Conservation (phyloP, 1,140 invertebrate genomes). For the Agraylea sexmaculata region DNA sequence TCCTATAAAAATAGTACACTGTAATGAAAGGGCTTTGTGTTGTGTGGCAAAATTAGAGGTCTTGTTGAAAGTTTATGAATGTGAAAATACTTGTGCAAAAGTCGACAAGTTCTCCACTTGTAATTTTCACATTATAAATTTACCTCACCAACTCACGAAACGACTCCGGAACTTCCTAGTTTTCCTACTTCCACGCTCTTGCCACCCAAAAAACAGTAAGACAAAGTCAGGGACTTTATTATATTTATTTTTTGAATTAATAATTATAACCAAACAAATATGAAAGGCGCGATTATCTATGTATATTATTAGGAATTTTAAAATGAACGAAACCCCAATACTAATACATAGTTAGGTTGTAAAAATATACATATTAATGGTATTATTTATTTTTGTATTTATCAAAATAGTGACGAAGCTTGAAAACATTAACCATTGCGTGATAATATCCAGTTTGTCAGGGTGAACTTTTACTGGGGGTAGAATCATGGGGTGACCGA, state of each 20-base stretch:
- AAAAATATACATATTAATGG: not conserved
- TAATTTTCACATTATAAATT: conserved; percentile 19
- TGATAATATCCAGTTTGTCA: too few species aligned
- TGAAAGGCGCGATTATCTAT: not conserved
- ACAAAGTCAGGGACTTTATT: not conserved
- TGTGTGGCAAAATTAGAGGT: conserved; percentile 7
- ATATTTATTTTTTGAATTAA: not conserved
- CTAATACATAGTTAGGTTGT: not conserved
- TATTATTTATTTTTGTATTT: too few species aligned
- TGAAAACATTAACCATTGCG: too few species aligned
- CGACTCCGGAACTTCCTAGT: conserved; percentile 16
- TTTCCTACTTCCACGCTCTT: conserved; percentile 6
- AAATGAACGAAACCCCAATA: not conserved
- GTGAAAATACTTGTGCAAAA: conserved; percentile 2
- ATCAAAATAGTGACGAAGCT: too few species aligned
- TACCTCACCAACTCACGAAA: conserved; percentile 9
- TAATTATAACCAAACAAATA: not conserved
- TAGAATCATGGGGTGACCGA: too few species aligned
- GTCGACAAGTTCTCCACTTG: conserved; percentile 15
- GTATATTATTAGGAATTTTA: not conserved
- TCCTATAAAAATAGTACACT: not conserved
- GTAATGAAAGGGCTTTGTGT: conserved; percentile 3
- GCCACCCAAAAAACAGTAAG: not conserved
- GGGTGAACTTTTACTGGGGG: too few species aligned
- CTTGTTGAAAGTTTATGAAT: not conserved